Evolutionary conservation across 2,888 invertebrate species (phyloP).

Genomic region (Leucophenga montana): DNA sequence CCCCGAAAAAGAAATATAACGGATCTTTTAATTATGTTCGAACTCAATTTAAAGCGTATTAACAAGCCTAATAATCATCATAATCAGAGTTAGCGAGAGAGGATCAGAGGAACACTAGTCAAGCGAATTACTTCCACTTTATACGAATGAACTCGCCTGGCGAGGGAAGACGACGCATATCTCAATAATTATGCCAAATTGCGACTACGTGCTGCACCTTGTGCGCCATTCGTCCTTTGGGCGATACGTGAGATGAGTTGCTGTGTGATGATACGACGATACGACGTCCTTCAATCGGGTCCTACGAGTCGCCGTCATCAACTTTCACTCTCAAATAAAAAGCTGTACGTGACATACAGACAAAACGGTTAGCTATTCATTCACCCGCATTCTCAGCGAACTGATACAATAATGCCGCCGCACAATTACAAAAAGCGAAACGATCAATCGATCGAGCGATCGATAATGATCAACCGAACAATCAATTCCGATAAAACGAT

Average conservation of each 20-base stretch:
- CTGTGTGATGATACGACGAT: background rate
- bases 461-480: conserved; percentile 59
- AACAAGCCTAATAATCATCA: conserved; percentile 13
- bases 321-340: conserved; percentile 34
- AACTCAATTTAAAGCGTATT: conserved; percentile 19
- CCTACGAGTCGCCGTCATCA: background rate
- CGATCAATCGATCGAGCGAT: too few species aligned
- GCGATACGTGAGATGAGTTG: background rate
- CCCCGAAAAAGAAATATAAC: conserved; percentile 42
- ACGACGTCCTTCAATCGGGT: background rate
- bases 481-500: conserved; percentile 17
- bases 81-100: background rate
- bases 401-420: too few species aligned
- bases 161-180: background rate
- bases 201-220: conserved; percentile 63
- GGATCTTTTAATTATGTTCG: conserved; percentile 56
- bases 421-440: too few species aligned
- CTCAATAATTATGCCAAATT: conserved; percentile 53
- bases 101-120: background rate
- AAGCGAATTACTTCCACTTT: background rate
- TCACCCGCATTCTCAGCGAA: too few species aligned
- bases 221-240: background rate
- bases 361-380: background rate
- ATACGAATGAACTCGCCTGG: background rate
- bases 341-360: conserved; percentile 20